Conservation (phyloP, 2,113 vertebrate genomes). For the Theropithecus gelada region DNA sequence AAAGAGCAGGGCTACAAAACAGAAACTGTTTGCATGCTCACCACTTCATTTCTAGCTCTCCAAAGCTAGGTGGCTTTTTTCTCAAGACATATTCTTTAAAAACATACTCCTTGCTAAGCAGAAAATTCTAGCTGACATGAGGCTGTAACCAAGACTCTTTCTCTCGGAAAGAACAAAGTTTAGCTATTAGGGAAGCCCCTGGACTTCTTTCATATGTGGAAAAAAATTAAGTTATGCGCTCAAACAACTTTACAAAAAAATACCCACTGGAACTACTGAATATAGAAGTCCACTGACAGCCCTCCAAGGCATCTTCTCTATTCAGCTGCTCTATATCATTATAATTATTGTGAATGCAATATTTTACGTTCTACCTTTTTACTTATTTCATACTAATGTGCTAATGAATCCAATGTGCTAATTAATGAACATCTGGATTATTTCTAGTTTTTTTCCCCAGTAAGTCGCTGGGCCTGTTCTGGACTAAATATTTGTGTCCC, state of each 20-base stretch:
- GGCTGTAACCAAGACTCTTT: background rate
- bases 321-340: fast-evolving
- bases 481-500: background rate
- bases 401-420: background rate
- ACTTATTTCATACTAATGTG: background rate
- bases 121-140: background rate
- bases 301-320: fast-evolving
- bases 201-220: background rate
- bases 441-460: background rate
- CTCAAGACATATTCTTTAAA: background rate
- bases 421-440: background rate
- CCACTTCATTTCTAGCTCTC: background rate
- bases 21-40: background rate
- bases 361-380: background rate
- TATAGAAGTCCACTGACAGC: fast-evolving
- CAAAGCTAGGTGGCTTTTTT: background rate
- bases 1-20: background rate
- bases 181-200: background rate
- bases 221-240: background rate
- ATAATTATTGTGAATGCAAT: background rate
- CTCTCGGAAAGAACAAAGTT: background rate
- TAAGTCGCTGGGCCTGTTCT: background rate
- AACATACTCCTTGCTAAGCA: background rate
- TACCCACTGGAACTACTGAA: fast-evolving
- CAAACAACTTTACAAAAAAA: background rate